A percentile compares a stretch with the other conserved stretches of the same genome.
Conservation (phyloP, 2,888 invertebrate species). For the Ernsta delagoae region DNA sequence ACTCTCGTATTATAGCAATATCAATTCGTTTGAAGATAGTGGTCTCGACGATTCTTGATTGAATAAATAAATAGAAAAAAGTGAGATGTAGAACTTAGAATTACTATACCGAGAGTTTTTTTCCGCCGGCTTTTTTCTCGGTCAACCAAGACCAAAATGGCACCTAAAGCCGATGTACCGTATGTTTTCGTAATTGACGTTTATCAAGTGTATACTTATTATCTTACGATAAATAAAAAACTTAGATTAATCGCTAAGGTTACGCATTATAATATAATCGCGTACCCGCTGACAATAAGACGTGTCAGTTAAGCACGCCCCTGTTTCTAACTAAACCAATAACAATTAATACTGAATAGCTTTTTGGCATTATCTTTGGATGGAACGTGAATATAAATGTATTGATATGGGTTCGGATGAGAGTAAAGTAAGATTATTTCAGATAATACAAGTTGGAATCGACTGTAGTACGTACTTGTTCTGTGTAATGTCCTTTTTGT, state of each 20-base stretch:
- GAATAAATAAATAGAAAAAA: no score
- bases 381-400: conserved; percentile 33
- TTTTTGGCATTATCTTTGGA: conserved; percentile 33
- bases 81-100: no score
- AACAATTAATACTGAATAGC: conserved; percentile 34
- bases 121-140: no score
- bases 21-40: no score
- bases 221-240: no score
- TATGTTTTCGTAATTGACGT: no score
- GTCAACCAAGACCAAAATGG: no score
- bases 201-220: no score
- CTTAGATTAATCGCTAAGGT: not conserved
- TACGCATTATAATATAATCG: not conserved
- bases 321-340: conserved; percentile 32
- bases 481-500: conserved; percentile 11
- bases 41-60: no score
- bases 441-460: conserved; percentile 20
- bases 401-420: conserved; percentile 22
- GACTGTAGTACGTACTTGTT: conserved; percentile 10
- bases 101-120: no score
- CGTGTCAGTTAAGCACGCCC: conserved; percentile 1
- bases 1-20: no score
- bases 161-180: no score
- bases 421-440: conserved; percentile 26
- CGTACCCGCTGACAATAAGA: not conserved